Percentiles rank a stretch among this genome's conserved stretches.
phyloP scores from a whole-genome alignment of 2,113 vertebrate species.

The Pterocles gutturalis region DNA sequence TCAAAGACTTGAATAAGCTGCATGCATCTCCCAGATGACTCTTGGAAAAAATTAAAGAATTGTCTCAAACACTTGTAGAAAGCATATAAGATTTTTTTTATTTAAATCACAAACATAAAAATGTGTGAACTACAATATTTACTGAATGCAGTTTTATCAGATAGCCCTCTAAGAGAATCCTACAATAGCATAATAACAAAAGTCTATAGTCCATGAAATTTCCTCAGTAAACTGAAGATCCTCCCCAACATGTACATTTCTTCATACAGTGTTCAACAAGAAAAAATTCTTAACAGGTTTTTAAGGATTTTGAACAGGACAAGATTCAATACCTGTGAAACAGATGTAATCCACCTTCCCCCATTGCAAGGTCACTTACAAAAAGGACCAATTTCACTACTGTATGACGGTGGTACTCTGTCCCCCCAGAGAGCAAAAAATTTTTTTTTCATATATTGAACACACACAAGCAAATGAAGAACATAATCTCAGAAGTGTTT shows the following conservation, averaged over 20 bases:
- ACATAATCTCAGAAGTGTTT: not conserved
- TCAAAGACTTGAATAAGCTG: slow-evolving; percentile 63
- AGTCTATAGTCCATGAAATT: not conserved
- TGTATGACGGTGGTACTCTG: not conserved
- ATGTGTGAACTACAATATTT: slow-evolving; percentile 50
- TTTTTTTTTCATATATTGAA: not conserved
- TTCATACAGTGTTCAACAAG: not conserved
- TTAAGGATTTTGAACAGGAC: not conserved
- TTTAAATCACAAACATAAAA: slow-evolving; percentile 34
- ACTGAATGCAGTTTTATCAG: not conserved
- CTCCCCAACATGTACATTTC: not conserved
- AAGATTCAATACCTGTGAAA: not conserved
- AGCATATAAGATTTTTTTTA: not conserved
- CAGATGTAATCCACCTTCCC: not conserved
- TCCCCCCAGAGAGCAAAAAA: not conserved
- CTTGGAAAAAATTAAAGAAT: slow-evolving; percentile 24
- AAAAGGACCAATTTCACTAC: not conserved
- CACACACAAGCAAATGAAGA: not conserved
- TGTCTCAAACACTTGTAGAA: slow-evolving; percentile 37
- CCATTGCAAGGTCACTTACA: not conserved
- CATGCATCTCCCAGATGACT: slow-evolving; percentile 37
- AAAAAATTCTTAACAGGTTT: not conserved
- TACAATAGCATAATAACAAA: slow-evolving; percentile 1
- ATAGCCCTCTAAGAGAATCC: slow-evolving; percentile 13
- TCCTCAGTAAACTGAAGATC: not conserved